These are phyloP conservation scores for Rhagonycha lutea DNA, from an alignment of 2,888 invertebrate species.

Conservation along the genomic window DNA sequence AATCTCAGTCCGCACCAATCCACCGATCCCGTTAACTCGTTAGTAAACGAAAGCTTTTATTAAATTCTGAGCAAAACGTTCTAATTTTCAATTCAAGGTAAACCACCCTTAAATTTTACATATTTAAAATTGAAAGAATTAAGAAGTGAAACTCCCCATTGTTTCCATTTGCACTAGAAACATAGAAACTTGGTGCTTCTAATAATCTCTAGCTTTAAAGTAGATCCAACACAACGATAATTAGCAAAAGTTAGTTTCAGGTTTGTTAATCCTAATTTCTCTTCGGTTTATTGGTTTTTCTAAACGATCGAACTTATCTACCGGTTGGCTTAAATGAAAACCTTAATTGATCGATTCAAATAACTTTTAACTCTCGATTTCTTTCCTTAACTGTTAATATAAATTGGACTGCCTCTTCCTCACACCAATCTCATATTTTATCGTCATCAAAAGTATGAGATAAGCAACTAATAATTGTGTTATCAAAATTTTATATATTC, in stretches of 20 bases:
- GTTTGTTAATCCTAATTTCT: conserved; percentile 22
- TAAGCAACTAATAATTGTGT: neutral
- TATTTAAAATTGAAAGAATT: neutral
- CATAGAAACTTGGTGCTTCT: neutral
- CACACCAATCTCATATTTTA: too few relatives aligned
- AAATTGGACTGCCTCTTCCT: neutral
- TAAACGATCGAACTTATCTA: conserved; percentile 14
- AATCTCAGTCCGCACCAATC: conserved; percentile 37
- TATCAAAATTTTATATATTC: conserved; percentile 14
- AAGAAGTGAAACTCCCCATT: neutral
- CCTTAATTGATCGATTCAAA: conserved; percentile 12
- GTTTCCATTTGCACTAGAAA: conserved; percentile 5
- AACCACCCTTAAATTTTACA: neutral
- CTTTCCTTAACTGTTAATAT: neutral
- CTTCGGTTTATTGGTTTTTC: conserved; percentile 21
- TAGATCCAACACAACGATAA: conserved; percentile 20
- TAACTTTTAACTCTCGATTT: neutral
- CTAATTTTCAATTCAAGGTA: neutral
- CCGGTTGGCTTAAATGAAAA: neutral
- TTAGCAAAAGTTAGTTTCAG: conserved; percentile 22
- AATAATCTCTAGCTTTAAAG: conserved; percentile 13
- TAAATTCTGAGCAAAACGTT: neutral
- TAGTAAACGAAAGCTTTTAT: conserved; percentile 2
- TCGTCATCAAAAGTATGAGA: neutral
- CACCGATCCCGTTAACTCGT: conserved; percentile 21